A percentile compares a stretch with the other conserved stretches of the same genome.
These are phyloP conservation scores for Loripinus fragilis DNA, from an alignment of 2,888 invertebrate species.

Conservation along the genomic window DNA sequence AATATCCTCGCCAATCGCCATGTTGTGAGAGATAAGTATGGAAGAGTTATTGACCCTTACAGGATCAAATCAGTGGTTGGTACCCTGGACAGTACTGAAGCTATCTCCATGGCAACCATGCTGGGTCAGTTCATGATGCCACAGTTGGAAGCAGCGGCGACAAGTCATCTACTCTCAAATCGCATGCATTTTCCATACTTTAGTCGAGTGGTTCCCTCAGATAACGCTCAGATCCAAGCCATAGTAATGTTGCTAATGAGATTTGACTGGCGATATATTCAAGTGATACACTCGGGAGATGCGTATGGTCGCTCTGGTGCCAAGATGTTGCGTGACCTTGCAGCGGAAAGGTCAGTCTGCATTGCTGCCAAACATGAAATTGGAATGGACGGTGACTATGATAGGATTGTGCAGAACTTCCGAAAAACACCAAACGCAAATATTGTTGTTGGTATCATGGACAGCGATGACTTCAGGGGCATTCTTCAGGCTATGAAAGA, in stretches of 20 bases:
- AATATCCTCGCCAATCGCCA: conserved; percentile 68
- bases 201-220: conserved; percentile 70
- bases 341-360: conserved; percentile 61
- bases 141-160: conserved; percentile 80
- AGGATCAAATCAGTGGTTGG: conserved; percentile 71
- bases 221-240: conserved; percentile 69
- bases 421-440: conserved; percentile 63
- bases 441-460: conserved; percentile 67
- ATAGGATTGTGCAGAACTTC: conserved; percentile 59
- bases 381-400: conserved; percentile 34
- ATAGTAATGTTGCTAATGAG: conserved; percentile 79
- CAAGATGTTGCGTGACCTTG: conserved; percentile 46
- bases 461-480: conserved; percentile 38
- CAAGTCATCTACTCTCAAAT: conserved; percentile 53
- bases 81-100: conserved; percentile 56
- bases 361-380: conserved; percentile 62
- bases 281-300: conserved; percentile 76
- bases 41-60: conserved; percentile 66
- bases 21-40: conserved; percentile 55
- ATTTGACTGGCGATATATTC: conserved; percentile 83
- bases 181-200: conserved; percentile 67
- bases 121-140: conserved; percentile 85
- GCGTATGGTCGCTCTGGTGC: conserved; percentile 56
- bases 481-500: conserved; percentile 61
- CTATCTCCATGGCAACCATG: conserved; percentile 79